A percentile compares a stretch with the other conserved stretches of the same genome.
Conservation (phyloP, 2,113 vertebrate species). For the Micromys minutus region DNA sequence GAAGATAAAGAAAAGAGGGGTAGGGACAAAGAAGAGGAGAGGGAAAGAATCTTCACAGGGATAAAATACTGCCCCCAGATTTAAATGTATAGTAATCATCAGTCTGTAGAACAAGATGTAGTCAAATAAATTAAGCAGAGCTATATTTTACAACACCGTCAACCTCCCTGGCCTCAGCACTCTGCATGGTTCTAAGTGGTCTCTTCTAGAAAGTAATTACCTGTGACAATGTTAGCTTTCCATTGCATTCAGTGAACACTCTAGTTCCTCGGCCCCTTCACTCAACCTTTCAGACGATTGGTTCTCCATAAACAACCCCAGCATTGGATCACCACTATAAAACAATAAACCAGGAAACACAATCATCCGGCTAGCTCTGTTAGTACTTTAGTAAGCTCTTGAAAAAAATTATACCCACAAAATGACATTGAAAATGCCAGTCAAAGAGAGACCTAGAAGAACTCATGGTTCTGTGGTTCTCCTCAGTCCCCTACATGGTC, state of each 20-base stretch:
- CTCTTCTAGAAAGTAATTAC: conserved; percentile 58
- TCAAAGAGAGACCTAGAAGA: background rate
- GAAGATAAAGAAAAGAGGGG: background rate
- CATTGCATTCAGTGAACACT: conserved; percentile 57
- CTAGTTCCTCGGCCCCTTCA: background rate
- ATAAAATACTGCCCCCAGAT: background rate
- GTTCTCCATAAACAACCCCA: background rate
- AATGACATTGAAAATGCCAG: conserved; percentile 33
- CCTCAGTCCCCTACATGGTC: background rate
- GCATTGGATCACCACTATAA: background rate
- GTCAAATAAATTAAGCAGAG: conserved; percentile 58
- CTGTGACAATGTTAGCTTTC: conserved; percentile 62
- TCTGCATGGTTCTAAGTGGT: background rate
- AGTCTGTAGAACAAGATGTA: conserved; percentile 32
- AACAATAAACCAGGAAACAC: background rate
- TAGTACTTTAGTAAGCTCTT: background rate
- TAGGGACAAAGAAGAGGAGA: too few relatives aligned
- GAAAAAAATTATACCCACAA: background rate
- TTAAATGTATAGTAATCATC: background rate
- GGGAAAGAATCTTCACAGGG: background rate
- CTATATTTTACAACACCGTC: conserved; percentile 63
- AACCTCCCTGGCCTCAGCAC: conserved; percentile 28
- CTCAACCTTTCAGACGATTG: conserved; percentile 36
- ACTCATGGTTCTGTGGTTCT: background rate
- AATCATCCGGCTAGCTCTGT: background rate